Conservation (phyloP, 2,797 vertebrate genomes). For the Micrastur ruficollis region DNA sequence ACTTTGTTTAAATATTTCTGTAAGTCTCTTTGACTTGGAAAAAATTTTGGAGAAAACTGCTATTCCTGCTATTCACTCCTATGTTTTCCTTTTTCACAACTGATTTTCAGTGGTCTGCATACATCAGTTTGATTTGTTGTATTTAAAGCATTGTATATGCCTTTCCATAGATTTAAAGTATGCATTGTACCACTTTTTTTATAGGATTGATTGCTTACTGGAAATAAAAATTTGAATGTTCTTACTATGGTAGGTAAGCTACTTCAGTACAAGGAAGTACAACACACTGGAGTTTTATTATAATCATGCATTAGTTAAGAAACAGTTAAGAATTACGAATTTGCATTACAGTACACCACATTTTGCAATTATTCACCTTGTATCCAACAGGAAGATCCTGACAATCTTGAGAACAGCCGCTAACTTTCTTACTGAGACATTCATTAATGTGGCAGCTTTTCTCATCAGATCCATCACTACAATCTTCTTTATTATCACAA, state of each 20-base stretch:
- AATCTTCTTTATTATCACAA: constrained; percentile 90
- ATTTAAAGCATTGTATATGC: background rate
- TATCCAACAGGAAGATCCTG: constrained; percentile 92
- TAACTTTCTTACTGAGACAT: constrained; percentile 92
- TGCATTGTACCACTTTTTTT: rapidly evolving
- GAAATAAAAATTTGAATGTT: background rate
- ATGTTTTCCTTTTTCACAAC: background rate
- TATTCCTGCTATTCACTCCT: background rate
- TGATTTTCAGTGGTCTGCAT: background rate
- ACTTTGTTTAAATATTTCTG: background rate
- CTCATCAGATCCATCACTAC: constrained; percentile 93
- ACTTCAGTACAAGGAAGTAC: background rate
- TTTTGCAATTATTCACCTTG: constrained; percentile 82
- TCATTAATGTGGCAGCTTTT: constrained; percentile 93
- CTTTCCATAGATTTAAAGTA: background rate
- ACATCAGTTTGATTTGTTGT: background rate
- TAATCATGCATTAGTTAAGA: background rate
- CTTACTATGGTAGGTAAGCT: background rate
- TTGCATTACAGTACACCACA: background rate
- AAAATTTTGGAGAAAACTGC: background rate
- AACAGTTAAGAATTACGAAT: background rate
- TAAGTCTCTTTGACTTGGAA: background rate
- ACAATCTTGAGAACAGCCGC: constrained; percentile 95
- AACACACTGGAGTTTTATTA: background rate
- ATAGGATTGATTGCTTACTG: background rate